Evolutionary conservation across 2,888 invertebrate genomes (phyloP).

Genomic region (Fragum fragum): DNA sequence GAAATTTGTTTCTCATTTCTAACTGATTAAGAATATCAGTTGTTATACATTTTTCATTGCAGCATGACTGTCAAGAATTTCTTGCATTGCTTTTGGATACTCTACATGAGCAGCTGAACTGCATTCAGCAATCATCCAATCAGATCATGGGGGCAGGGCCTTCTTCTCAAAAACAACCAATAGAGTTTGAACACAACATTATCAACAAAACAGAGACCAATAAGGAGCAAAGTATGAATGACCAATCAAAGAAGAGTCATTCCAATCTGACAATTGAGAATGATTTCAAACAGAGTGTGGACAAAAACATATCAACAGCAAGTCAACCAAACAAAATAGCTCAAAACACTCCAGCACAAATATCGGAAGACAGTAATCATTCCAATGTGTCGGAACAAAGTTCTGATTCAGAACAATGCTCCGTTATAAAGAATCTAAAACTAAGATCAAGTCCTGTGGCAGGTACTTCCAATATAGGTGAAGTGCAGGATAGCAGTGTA

Average conservation of each 20-base stretch:
- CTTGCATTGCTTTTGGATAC: constrained; percentile 89
- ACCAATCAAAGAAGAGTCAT: constrained; percentile 24
- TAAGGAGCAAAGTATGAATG: constrained; percentile 13
- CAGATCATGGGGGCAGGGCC: constrained; percentile 55
- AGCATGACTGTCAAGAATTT: constrained; percentile 91
- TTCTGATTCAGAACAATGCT: constrained; percentile 79
- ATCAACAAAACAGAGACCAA: constrained; percentile 44
- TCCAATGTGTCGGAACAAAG: constrained; percentile 77
- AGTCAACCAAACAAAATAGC: constrained; percentile 28
- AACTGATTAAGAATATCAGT: too few species aligned
- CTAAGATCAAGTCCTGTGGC: constrained; percentile 60
- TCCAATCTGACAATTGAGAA: constrained; percentile 62
- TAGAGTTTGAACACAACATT: constrained; percentile 59
- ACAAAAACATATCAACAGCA: constrained; percentile 27
- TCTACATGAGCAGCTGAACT: constrained; percentile 89
- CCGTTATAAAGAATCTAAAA: constrained; percentile 67
- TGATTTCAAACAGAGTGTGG: constrained; percentile 37
- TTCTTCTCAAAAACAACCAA: constrained; percentile 60
- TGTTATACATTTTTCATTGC: background rate
- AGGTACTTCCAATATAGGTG: constrained; percentile 42
- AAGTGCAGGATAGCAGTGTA: constrained; percentile 24
- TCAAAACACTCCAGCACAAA: constrained; percentile 40
- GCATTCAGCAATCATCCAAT: constrained; percentile 56
- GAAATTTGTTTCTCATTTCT: too few species aligned
- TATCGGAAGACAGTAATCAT: constrained; percentile 83